Percentiles rank a stretch among this genome's conserved stretches.
phyloP scores from a whole-genome alignment of 1,140 invertebrate genomes.

The Atopsyche davidsoni region DNA sequence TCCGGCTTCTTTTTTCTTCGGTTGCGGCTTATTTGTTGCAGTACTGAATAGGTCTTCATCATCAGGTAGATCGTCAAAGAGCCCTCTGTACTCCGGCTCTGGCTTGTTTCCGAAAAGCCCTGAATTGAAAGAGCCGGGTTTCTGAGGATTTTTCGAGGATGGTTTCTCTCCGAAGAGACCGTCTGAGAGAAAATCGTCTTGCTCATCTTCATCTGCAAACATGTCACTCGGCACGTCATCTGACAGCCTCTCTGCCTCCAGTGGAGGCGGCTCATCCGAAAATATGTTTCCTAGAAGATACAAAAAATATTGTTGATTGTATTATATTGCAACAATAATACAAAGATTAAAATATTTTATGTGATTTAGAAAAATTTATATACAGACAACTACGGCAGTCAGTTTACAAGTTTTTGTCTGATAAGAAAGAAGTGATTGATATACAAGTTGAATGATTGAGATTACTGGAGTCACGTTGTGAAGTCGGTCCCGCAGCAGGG shows the following conservation, averaged over 20 bases:
- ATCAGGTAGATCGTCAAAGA: constrained; percentile 34
- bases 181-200: constrained; percentile 43
- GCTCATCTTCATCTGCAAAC: constrained; percentile 31
- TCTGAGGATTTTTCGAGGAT: not conserved
- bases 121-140: constrained; percentile 3
- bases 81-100: constrained; percentile 21
- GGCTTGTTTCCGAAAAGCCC: constrained; percentile 14
- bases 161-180: constrained; percentile 24
- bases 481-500: too few relatives aligned
- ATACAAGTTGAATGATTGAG: too few relatives aligned
- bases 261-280: constrained; percentile 47
- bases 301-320: too few relatives aligned
- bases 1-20: too few relatives aligned
- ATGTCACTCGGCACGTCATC: constrained; percentile 16
- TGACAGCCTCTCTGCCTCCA: constrained; percentile 30
- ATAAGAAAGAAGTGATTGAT: too few relatives aligned
- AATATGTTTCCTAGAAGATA: constrained; percentile 43
- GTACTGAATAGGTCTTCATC: constrained; percentile 8
- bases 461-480: too few relatives aligned
- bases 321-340: constrained; percentile 1
- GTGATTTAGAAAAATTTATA: not conserved
- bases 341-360: not conserved
- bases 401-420: too few relatives aligned
- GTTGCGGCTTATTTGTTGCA: too few relatives aligned
- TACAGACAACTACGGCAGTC: constrained; percentile 21